These are phyloP conservation scores for Zeus faber DNA, from an alignment of 2,113 vertebrate species.

Conservation along the genomic window DNA sequence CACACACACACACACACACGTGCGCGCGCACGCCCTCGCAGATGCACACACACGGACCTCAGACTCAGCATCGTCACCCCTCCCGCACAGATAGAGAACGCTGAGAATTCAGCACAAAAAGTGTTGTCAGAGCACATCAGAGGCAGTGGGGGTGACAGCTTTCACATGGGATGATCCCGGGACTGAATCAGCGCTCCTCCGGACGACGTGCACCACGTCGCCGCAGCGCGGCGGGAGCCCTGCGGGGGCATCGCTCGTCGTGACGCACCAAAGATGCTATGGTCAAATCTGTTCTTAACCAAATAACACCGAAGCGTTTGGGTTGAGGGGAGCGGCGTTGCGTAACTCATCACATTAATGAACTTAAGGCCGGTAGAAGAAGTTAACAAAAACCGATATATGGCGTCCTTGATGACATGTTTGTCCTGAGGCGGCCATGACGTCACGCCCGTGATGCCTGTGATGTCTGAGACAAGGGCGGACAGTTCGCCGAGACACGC, in stretches of 20 bases:
- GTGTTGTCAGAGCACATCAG: constrained; percentile 50
- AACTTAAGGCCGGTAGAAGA: too few relatives aligned
- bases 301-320: too few relatives aligned
- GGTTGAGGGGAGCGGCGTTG: too few relatives aligned
- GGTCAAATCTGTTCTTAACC: constrained; percentile 32
- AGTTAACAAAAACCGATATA: too few relatives aligned
- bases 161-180: constrained; percentile 58
- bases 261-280: constrained; percentile 31
- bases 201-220: constrained; percentile 32
- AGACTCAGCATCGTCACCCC: too few relatives aligned
- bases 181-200: constrained; percentile 62
- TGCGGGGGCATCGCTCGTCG: constrained; percentile 28
- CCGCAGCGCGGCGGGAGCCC: too few relatives aligned
- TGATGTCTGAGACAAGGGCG: too few relatives aligned
- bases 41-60: not conserved
- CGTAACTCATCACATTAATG: too few relatives aligned
- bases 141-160: constrained; percentile 39
- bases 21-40: not conserved
- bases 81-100: constrained; percentile 34
- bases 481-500: too few relatives aligned
- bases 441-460: too few relatives aligned
- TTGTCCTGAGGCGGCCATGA: too few relatives aligned
- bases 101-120: constrained; percentile 46
- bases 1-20: not conserved
- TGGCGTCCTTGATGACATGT: too few relatives aligned